Evolutionary conservation across 2,113 vertebrate species (phyloP).

Genomic region (Propithecus coquereli): DNA sequence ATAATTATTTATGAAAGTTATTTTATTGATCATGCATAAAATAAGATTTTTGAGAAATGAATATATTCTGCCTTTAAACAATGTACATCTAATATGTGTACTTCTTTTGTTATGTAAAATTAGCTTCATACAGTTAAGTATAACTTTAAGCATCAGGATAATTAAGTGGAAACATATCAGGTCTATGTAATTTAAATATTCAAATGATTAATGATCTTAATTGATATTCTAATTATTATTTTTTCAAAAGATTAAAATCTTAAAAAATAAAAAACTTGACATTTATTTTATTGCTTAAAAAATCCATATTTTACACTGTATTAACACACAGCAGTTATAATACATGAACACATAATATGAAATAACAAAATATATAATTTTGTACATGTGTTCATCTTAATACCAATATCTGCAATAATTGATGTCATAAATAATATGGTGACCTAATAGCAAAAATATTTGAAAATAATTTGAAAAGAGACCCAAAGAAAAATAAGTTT

Average conservation of each 20-base stretch:
- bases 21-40: neutral
- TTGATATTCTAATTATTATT: neutral
- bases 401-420: neutral
- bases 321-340: neutral
- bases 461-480: slow-evolving; percentile 37
- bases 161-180: neutral
- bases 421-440: neutral
- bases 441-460: slow-evolving; percentile 13
- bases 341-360: neutral
- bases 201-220: neutral
- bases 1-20: neutral
- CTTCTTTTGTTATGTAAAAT: neutral
- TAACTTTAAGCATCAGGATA: neutral
- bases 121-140: neutral
- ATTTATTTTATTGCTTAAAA: neutral
- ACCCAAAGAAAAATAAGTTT: slow-evolving; percentile 43
- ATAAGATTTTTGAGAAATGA: neutral
- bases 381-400: neutral
- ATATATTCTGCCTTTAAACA: neutral
- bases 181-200: slow-evolving; percentile 10
- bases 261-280: neutral
- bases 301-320: neutral
- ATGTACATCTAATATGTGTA: neutral
- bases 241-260: neutral
- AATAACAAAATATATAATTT: neutral